A percentile compares a stretch with the other conserved stretches of the same genome.
phyloP scores from a whole-genome alignment of 2,888 invertebrate species.

The Gerris lacustris region DNA sequence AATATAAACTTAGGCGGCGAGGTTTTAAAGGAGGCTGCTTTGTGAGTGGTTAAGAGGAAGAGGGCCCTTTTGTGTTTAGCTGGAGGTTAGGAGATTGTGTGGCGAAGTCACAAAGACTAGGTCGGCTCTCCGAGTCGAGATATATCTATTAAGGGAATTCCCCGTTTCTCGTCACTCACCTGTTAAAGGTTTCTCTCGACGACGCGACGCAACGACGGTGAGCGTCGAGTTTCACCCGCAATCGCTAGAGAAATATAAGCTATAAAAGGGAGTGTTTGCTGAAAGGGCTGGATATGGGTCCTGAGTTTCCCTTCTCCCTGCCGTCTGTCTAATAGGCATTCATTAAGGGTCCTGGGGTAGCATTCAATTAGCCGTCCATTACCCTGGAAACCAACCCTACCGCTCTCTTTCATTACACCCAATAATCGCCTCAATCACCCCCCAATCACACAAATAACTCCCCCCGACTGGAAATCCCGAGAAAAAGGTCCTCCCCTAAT shows the following conservation, averaged over 20 bases:
- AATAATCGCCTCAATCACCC: neutral
- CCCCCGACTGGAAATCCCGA: neutral
- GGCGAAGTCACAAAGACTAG: neutral
- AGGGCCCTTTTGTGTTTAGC: neutral
- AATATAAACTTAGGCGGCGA: neutral
- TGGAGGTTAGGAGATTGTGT: neutral
- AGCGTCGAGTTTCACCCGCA: too few relatives aligned
- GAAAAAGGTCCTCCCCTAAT: neutral
- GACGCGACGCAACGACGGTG: too few relatives aligned
- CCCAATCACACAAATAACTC: neutral
- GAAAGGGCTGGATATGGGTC: too few relatives aligned
- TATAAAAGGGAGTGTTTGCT: too few relatives aligned
- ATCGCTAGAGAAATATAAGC: too few relatives aligned
- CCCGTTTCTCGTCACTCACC: too few relatives aligned
- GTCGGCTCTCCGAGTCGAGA: too few relatives aligned
- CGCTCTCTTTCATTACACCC: neutral
- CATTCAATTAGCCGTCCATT: conserved; percentile 1
- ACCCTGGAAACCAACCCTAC: neutral
- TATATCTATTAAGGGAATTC: too few relatives aligned
- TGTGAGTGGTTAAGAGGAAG: neutral
- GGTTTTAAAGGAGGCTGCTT: neutral
- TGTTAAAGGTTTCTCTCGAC: too few relatives aligned
- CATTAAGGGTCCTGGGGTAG: neutral
- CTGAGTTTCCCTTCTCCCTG: neutral
- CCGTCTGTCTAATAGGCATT: neutral